Base-by-base conservation (phyloP, 2,888 invertebrate genomes). In the Argyresthia goedartella region DNA sequence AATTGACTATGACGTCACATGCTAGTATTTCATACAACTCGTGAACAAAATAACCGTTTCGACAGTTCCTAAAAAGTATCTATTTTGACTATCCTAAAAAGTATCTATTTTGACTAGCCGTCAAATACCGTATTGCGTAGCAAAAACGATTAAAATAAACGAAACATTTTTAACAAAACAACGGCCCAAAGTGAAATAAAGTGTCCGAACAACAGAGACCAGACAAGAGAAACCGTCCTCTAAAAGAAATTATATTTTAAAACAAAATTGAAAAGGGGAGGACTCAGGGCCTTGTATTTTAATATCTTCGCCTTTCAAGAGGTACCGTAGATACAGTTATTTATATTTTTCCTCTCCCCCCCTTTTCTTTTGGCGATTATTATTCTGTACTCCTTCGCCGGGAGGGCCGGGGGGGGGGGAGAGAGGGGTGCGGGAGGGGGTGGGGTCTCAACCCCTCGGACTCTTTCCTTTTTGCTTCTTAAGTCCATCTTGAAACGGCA, bases 381-480 rank as follows among this genome's bases (percentile, higher is more conserved):
- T 86, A 85, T 85, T 85, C 86, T 85, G 86, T 82, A 76, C 85
- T 84, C 79, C 79, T 80, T 78, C 78, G 80, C 79, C 67, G 51
- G 52, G 52, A 62, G 65, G 68, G 69, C 67, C 63, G 67, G 64
- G 63, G 61, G 64, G 62, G 66, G 71, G 57, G 60, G 64, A 74
- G 63, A 42, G 51, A 6, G 25, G 25, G 25, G 25, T 6, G 25
- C 25, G 25, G 25, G 25, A 25, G 25, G 25, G n/a, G 25, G 25
- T 25, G 25, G 25, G 25, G 25, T 25, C 25, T 25, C 25, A 25
- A 25, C 77, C 81, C 82, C 73, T 64, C 59, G 73, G 74, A 85
- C 86, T 85, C 84, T 86, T 85, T 85, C 86, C 85, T 86, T 86
- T 86, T 86, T 85, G 86, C 85, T 86, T 85, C 86, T 85, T 85